A percentile compares a stretch with the other conserved stretches of the same genome.
These are phyloP conservation scores for Invenusta paracnida DNA, from an alignment of 2,888 invertebrate genomes.

Conservation along the genomic window DNA sequence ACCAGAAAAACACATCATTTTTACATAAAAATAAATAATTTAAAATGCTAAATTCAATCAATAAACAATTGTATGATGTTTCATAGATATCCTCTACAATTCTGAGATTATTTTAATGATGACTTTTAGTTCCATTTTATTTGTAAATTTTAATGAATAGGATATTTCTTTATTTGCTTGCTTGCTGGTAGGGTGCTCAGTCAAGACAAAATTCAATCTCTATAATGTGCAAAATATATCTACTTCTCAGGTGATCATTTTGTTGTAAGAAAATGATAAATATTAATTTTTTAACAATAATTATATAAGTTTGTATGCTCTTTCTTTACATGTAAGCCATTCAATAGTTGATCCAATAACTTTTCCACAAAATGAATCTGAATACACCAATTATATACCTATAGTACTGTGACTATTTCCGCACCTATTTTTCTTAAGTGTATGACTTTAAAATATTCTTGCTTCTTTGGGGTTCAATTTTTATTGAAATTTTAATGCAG, in stretches of 20 bases:
- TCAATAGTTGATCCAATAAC: not conserved
- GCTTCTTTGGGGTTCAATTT: not conserved
- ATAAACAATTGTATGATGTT: not conserved
- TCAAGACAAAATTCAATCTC: not conserved
- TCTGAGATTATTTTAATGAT: not conserved
- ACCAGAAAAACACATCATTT: not conserved
- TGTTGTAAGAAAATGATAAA: not conserved
- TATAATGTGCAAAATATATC: not conserved
- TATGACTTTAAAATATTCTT: not conserved
- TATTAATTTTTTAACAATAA: not conserved
- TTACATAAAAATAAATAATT: not conserved
- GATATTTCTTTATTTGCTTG: not conserved
- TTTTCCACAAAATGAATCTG: not conserved
- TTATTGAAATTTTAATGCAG: not conserved
- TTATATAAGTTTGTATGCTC: not conserved
- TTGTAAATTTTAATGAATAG: not conserved
- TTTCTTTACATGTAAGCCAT: not conserved
- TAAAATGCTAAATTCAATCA: not conserved
- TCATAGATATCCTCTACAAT: not conserved
- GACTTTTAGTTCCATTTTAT: not conserved
- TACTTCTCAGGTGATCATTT: not conserved
- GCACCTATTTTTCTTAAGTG: not conserved
- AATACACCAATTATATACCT: not conserved
- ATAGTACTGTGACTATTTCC: not conserved
- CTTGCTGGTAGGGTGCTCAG: not conserved